A percentile compares a stretch with the other conserved stretches of the same genome.
Evolutionary conservation across 2,797 vertebrate species (phyloP).

Genomic region (Pseudocheirus occidentalis): DNA sequence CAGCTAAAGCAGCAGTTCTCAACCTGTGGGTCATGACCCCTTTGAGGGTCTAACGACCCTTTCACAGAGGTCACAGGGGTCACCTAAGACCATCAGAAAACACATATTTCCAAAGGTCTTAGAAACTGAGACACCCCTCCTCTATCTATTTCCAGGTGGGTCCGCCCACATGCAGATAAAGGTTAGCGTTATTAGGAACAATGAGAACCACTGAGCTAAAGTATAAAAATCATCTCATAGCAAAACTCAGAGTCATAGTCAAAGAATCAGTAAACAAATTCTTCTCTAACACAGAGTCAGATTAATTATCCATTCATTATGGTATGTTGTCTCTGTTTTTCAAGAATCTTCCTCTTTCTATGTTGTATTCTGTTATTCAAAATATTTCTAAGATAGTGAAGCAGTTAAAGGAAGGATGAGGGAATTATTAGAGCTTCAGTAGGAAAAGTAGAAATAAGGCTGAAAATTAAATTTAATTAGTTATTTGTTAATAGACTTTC

Average conservation of each 20-base stretch:
- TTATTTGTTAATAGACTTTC: not conserved
- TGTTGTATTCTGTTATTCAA: not conserved
- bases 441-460: not conserved
- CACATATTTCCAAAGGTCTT: no score
- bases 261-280: not conserved
- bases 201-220: no score
- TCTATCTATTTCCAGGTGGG: no score
- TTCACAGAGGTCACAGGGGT: no score
- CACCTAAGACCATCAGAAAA: no score
- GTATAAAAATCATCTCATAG: not conserved
- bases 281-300: not conserved
- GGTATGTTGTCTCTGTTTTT: not conserved
- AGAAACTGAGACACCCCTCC: no score
- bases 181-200: no score
- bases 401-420: not conserved
- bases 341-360: not conserved
- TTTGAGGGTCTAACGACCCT: no score
- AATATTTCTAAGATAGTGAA: not conserved
- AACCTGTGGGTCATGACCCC: no score
- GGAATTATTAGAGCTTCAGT: not conserved
- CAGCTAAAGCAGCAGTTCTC: no score
- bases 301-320: not conserved
- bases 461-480: not conserved
- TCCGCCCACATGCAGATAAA: no score
- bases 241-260: not conserved